Conservation (phyloP, 2,113 vertebrate genomes). For the Hystrix brachyura region DNA sequence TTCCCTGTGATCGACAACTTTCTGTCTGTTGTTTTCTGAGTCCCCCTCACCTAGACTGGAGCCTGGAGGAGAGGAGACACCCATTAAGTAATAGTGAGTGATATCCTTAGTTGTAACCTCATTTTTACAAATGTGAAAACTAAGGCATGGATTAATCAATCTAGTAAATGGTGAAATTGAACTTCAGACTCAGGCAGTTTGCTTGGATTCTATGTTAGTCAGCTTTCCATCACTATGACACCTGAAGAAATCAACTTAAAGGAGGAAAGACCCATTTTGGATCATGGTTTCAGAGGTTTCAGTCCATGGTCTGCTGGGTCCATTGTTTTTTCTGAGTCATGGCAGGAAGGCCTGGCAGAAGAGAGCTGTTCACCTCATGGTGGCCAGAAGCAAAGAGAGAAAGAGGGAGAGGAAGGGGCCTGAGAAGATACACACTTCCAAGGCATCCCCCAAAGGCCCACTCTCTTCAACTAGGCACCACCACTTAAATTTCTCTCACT, state of each 20-base stretch:
- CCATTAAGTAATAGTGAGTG: neutral
- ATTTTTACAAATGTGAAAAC: conserved; percentile 27
- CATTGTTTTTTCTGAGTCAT: neutral
- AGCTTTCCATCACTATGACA: neutral
- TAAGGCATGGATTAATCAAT: neutral
- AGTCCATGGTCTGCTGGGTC: neutral
- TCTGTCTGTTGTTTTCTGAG: neutral
- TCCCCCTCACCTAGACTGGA: neutral
- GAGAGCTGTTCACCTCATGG: neutral
- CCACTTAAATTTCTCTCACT: neutral
- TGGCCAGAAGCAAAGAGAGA: neutral
- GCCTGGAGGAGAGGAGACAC: neutral
- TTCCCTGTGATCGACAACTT: neutral
- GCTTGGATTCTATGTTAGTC: neutral
- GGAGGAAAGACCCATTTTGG: neutral
- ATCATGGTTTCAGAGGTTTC: neutral
- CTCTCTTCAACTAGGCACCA: neutral
- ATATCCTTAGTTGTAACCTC: neutral
- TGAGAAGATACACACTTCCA: neutral
- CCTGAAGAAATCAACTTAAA: neutral
- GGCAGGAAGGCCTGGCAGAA: neutral
- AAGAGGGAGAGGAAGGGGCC: neutral
- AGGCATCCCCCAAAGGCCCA: neutral
- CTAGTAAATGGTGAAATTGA: neutral
- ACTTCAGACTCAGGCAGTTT: neutral